Evolutionary conservation across 2,113 vertebrate species (phyloP), one percentile per base, ranked within the genome.

Genomic region (Takifugu bimaculatus): DNA sequence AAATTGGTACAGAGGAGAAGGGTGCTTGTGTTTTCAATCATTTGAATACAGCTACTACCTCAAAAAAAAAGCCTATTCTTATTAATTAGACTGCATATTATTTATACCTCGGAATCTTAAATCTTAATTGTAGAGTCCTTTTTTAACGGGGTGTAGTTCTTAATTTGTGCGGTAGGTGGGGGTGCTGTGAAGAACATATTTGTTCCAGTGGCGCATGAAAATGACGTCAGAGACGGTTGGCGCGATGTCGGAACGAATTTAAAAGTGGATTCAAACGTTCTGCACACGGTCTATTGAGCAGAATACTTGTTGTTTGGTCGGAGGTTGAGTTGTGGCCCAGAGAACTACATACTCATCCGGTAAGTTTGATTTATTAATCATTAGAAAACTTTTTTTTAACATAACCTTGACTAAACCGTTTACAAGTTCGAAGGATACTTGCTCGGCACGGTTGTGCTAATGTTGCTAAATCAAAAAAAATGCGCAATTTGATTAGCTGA

Each of bases 31-130:
- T 87, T 83, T 68, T 88, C 79, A 86, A 87, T 88, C 86, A 87
- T 88, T 88, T 87, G 76, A 89, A 90, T 90, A 89, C 88, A 90
- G 87, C 81, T 88, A 88, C 87, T 90, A 90, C 86, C 86, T 88
- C 86, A 86, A 85, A 87, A 65, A 72, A 53, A 72, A 53, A 51
- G 12, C 70, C 12, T 72, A 9, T 20, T 14, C 25, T 25, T 10
- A 29, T 48, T 50, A 2, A 43, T 51, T 29, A 29, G 28, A 29
- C 5, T 29, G 29, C 29, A 5, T 32, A 32, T 32, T 32, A 6
- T 32, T 32, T 5, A 32, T 32, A 32, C 29, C 4, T 1, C 29
- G 29, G 29, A 32, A 32, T 32, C 7, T 32, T 32, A 32, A 32
- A 6, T 32, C 20, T 20, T 20, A 20, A 20, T 1, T 20, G 20